Evolutionary conservation across 2,797 vertebrate genomes (phyloP).

Genomic region (Heterohyrax brucei): DNA sequence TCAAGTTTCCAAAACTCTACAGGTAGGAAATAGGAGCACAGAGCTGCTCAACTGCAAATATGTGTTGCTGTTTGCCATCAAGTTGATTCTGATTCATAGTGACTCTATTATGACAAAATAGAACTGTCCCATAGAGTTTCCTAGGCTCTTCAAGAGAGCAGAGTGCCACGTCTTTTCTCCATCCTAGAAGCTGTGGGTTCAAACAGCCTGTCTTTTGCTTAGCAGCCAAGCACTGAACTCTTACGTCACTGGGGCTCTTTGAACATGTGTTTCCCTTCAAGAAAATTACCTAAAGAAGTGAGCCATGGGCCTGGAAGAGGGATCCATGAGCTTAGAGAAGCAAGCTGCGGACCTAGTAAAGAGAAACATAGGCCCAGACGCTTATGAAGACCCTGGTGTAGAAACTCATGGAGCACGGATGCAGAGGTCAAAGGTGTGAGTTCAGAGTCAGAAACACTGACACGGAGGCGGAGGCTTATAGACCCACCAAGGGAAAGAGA

Average conservation of each 20-base stretch:
- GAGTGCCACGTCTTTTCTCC: background rate
- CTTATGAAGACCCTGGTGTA: background rate
- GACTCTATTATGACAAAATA: background rate
- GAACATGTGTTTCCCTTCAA: background rate
- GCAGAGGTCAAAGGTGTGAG: background rate
- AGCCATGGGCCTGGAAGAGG: background rate
- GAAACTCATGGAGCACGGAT: background rate
- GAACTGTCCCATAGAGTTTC: background rate
- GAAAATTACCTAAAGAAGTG: background rate
- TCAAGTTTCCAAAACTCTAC: background rate
- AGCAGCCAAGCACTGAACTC: background rate
- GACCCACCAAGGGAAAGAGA: background rate
- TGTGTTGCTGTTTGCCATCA: background rate
- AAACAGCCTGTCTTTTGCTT: background rate
- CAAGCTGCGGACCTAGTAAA: background rate
- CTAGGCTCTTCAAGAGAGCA: background rate
- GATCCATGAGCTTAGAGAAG: background rate
- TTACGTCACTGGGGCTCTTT: background rate
- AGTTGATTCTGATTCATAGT: background rate
- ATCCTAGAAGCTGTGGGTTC: background rate
- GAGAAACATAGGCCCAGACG: too few relatives aligned
- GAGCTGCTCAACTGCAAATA: background rate
- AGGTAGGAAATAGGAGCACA: background rate
- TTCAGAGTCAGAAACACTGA: background rate
- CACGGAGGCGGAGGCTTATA: background rate